Base-by-base conservation (phyloP, 2,113 vertebrate species). In the Gymnorhina tibicen region DNA sequence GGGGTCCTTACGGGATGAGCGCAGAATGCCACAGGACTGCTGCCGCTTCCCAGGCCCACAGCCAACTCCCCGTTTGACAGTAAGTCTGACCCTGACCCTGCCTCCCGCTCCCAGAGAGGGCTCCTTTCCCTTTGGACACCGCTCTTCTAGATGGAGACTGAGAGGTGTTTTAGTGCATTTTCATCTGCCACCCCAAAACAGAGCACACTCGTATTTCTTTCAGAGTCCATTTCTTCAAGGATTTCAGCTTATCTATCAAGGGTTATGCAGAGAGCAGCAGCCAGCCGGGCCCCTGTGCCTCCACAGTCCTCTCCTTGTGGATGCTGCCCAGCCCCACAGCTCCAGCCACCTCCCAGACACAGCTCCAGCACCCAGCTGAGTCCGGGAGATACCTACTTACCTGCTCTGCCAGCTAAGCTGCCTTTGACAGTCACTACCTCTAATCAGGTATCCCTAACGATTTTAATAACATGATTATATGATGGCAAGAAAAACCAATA, bases 401-500 rank as follows among this genome's bases (percentile, higher is more conserved):
- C 32, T n/a, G 60, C 62, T 69, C 33, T 68, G 58, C 49, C 44
- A 68, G 67, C 58, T 50, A 23, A 16, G 26, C 23, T 58, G 81
- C 49, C 58, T 83, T 44, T 41, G 88, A 59, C 62, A 66, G 26
- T 49, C 55, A 5, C 53, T 37, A n/a, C 62, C 49, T 86, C 53
- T 47, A 33, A 76, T 56, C 89, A 88, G 53, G 39, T 58, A 56
- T 52, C 70, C 39, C 39, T 79, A 47, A 73, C 46, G 58, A 76
- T 85, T 95, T 94, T 77, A 91, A 90, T 79, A 95, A 83, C 28
- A 23, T 37, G 22, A 68, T 91, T 79, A 85, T 58, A 41, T 5
- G 73, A 89, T 64, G 66, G 70, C 81, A 93, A 94, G 81, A 92
- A 91, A 95, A 95, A 49, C 3, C 67, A 93, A 84, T 73, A 96